Conservation (phyloP, 1,140 invertebrate genomes). For the Saccostrea cuccullata region DNA sequence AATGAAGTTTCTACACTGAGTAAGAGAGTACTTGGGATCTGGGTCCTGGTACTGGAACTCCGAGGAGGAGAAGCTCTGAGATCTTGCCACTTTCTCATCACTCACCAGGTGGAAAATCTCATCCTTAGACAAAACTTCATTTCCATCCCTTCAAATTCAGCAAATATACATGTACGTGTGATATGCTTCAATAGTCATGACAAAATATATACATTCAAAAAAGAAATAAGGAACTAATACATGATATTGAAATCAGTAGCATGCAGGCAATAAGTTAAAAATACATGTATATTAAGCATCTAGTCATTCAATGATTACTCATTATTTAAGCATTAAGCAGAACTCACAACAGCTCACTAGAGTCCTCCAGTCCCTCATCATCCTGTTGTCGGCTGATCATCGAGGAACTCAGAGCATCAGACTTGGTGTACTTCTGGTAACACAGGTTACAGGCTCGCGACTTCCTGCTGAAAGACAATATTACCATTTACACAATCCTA, state of each 20-base stretch:
- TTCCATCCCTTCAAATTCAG: slow-evolving; percentile 5
- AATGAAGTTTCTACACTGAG: background rate
- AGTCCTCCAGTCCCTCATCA: background rate
- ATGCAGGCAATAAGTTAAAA: background rate
- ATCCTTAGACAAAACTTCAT: slow-evolving; percentile 49
- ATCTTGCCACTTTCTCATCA: slow-evolving; percentile 73
- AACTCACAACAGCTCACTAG: slow-evolving; percentile 4
- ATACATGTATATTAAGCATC: background rate
- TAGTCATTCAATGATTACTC: background rate
- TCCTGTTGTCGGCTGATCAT: slow-evolving; percentile 2
- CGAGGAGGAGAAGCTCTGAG: slow-evolving; percentile 48
- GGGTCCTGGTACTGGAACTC: slow-evolving; percentile 40
- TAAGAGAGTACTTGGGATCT: slow-evolving; percentile 64
- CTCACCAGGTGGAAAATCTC: slow-evolving; percentile 74
- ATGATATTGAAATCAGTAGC: background rate
- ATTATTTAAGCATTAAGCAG: background rate
- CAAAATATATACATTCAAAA: background rate
- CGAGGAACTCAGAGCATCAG: slow-evolving; percentile 14
- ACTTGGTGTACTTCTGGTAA: slow-evolving; percentile 48
- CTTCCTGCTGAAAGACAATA: slow-evolving; percentile 69
- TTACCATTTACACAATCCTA: background rate
- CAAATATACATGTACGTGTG: background rate
- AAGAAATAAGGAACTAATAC: background rate
- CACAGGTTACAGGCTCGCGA: slow-evolving; percentile 75
- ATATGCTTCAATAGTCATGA: background rate